Percentiles rank a stretch among this genome's conserved stretches.
phyloP scores from a whole-genome alignment of 2,797 vertebrate genomes.

The Anniella stebbinsi region DNA sequence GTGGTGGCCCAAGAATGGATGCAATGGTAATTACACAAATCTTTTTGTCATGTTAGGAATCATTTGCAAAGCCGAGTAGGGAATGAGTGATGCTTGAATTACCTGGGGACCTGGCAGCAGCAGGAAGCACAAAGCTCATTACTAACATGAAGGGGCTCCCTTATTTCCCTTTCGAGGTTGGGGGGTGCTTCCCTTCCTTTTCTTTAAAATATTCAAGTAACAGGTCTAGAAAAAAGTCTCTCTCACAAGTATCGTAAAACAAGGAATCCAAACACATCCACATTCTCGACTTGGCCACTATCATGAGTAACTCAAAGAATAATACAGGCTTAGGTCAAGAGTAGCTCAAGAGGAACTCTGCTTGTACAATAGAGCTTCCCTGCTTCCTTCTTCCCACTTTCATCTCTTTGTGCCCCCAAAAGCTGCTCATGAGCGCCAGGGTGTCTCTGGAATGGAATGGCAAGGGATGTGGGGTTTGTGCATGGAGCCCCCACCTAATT shows the following conservation, averaged over 20 bases:
- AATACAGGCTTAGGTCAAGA: not conserved
- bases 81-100: slow-evolving; percentile 26
- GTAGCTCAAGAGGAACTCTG: not conserved
- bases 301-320: not conserved
- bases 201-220: not conserved
- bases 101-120: slow-evolving; percentile 15
- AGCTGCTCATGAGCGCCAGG: not conserved
- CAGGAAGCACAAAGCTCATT: slow-evolving; percentile 18
- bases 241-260: not conserved
- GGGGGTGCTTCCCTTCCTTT: not conserved
- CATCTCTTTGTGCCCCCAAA: not conserved
- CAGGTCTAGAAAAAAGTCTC: not conserved
- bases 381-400: not conserved
- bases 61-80: not conserved
- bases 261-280: not conserved
- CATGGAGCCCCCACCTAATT: not conserved
- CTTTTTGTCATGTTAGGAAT: slow-evolving; percentile 46
- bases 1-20: slow-evolving; percentile 27
- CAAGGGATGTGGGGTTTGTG: not conserved
- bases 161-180: not conserved
- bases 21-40: not conserved
- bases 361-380: not conserved
- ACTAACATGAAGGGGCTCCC: not conserved
- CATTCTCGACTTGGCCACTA: not conserved
- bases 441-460: not conserved